These are phyloP conservation scores for Cephalopachus bancanus DNA, from an alignment of 2,797 vertebrate genomes.

Conservation along the genomic window DNA sequence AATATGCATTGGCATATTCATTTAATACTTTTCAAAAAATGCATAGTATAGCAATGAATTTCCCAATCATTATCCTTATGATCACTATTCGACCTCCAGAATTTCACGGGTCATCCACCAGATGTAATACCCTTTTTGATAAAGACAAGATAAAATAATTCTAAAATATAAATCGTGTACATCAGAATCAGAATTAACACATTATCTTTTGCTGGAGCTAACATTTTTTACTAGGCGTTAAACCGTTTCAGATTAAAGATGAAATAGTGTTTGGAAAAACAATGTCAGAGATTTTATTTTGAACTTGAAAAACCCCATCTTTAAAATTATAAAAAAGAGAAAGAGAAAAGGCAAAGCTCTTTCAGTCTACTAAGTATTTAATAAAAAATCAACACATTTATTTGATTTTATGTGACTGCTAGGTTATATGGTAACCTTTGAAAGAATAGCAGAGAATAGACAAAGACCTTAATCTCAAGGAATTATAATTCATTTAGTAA, in stretches of 20 bases:
- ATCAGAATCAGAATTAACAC: not conserved
- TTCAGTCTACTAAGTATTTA: conserved; percentile 2
- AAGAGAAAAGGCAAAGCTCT: not conserved
- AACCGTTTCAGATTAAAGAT: not conserved
- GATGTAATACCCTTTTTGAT: not conserved
- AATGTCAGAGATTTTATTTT: not conserved
- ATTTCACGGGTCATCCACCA: not conserved
- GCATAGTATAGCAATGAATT: too few relatives aligned
- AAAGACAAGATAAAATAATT: not conserved
- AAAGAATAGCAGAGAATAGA: not conserved
- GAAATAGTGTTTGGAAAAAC: not conserved
- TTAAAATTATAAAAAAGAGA: too few relatives aligned
- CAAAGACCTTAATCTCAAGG: not conserved
- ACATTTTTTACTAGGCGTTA: not conserved
- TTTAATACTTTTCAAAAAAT: not conserved
- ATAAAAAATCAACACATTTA: conserved; percentile 50
- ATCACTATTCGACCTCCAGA: not conserved
- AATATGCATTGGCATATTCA: not conserved
- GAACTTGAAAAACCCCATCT: not conserved
- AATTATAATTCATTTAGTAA: conserved; percentile 34
- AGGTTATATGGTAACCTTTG: conserved; percentile 12
- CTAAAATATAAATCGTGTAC: not conserved
- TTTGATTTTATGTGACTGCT: not conserved
- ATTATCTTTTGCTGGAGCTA: not conserved
- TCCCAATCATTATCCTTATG: not conserved